Percentiles rank a stretch among this genome's conserved stretches.
Conservation (phyloP, 1,140 invertebrate genomes). For the Penaeus vannamei region DNA sequence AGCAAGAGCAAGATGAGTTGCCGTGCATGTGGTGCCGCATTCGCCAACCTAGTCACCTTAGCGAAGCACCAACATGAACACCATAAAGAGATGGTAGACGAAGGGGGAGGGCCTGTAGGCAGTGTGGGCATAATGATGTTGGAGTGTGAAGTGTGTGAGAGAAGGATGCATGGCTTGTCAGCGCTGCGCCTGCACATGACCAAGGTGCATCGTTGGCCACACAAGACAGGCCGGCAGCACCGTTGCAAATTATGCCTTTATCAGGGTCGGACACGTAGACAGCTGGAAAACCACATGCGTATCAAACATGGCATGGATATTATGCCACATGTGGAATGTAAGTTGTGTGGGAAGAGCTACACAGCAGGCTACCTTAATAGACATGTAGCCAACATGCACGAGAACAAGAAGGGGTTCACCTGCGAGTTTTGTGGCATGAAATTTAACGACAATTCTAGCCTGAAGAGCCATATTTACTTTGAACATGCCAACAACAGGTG, state of each 20-base stretch:
- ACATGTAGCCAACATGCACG: slow-evolving; percentile 53
- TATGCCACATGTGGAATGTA: slow-evolving; percentile 37
- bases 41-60: too few relatives aligned
- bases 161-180: slow-evolving; percentile 27
- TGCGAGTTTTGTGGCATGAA: slow-evolving; percentile 16
- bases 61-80: too few relatives aligned
- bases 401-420: slow-evolving; percentile 25
- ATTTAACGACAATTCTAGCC: neutral
- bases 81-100: neutral
- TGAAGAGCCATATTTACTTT: slow-evolving; percentile 5
- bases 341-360: slow-evolving; percentile 42
- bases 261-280: slow-evolving; percentile 34
- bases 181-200: slow-evolving; percentile 37
- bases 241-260: slow-evolving; percentile 47
- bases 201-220: slow-evolving; percentile 23
- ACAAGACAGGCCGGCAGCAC: slow-evolving; percentile 12
- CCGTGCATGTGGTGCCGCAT: too few relatives aligned
- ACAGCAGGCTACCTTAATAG: slow-evolving; percentile 46
- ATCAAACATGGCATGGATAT: slow-evolving; percentile 36
- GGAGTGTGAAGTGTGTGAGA: slow-evolving; percentile 53
- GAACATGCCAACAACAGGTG: slow-evolving; percentile 21
- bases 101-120: neutral
- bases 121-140: slow-evolving; percentile 35
- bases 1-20: too few relatives aligned
- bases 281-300: slow-evolving; percentile 54